phyloP scores from a whole-genome alignment of 2,888 invertebrate species.

The Erpobdella octoculata region DNA sequence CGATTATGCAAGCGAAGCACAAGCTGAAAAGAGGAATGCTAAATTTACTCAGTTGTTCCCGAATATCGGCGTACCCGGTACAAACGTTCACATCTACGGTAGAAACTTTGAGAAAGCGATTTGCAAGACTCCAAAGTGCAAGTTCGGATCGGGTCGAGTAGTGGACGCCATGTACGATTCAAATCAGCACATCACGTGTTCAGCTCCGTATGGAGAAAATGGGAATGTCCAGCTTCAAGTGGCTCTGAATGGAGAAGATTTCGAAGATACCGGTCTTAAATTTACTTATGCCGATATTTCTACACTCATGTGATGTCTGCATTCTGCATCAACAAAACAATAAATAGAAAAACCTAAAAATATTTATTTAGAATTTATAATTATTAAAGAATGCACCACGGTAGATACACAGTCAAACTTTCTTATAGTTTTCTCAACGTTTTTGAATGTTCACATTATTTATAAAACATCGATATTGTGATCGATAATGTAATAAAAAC shows the following conservation, averaged over 20 bases:
- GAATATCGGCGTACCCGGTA: background rate
- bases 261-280: background rate
- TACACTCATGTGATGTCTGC: too few species aligned
- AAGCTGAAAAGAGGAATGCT: conserved; percentile 5
- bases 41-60: background rate
- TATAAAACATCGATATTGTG: too few species aligned
- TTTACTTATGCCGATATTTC: too few species aligned
- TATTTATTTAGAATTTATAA: too few species aligned
- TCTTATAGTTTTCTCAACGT: too few species aligned
- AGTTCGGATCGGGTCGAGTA: conserved; percentile 25
- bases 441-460: too few species aligned
- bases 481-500: too few species aligned
- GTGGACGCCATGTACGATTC: conserved; percentile 1
- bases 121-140: conserved; percentile 31
- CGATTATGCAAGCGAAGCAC: background rate
- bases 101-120: conserved; percentile 15
- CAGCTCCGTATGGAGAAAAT: background rate
- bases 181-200: background rate
- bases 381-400: too few species aligned
- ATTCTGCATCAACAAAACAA: too few species aligned
- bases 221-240: background rate
- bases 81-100: conserved; percentile 20
- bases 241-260: background rate
- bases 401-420: too few species aligned
- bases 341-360: too few species aligned